Evolutionary conservation across 2,888 invertebrate genomes (phyloP).

Genomic region (Brachypterus glaber): DNA sequence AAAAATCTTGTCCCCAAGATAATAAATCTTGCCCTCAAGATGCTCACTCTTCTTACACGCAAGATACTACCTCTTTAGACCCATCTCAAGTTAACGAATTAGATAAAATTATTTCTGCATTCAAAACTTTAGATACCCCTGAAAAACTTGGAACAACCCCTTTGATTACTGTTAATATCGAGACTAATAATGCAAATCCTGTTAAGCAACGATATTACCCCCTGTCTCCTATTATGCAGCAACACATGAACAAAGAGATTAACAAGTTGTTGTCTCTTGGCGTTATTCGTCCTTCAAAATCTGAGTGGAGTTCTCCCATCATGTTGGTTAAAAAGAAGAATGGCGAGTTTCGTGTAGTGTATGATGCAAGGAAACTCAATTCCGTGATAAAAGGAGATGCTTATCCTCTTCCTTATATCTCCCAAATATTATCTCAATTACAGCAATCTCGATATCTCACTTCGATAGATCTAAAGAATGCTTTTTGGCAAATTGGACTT

Average conservation of each 20-base stretch:
- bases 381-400: slow-evolving; percentile 12
- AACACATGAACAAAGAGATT: slow-evolving; percentile 8
- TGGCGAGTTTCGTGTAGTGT: slow-evolving; percentile 5
- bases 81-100: too few relatives aligned
- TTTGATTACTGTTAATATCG: slow-evolving; percentile 8
- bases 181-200: slow-evolving; percentile 8
- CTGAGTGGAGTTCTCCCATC: slow-evolving; percentile 18
- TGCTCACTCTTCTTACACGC: too few relatives aligned
- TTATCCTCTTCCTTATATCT: slow-evolving; percentile 11
- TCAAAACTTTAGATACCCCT: too few relatives aligned
- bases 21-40: too few relatives aligned
- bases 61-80: too few relatives aligned
- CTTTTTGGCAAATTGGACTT: slow-evolving; percentile 15
- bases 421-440: slow-evolving; percentile 11
- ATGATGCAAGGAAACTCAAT: slow-evolving; percentile 12
- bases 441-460: slow-evolving; percentile 9
- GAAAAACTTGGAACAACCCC: slow-evolving; percentile 3
- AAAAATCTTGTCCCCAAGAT: too few relatives aligned
- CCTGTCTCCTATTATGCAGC: slow-evolving; percentile 9
- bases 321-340: slow-evolving; percentile 16
- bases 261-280: slow-evolving; percentile 12
- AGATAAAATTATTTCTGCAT: too few relatives aligned
- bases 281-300: slow-evolving; percentile 15
- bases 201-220: slow-evolving; percentile 9
- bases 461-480: slow-evolving; percentile 9